Evolutionary conservation across 2,113 vertebrate genomes (phyloP).

Genomic region (Acanthisitta chloris): DNA sequence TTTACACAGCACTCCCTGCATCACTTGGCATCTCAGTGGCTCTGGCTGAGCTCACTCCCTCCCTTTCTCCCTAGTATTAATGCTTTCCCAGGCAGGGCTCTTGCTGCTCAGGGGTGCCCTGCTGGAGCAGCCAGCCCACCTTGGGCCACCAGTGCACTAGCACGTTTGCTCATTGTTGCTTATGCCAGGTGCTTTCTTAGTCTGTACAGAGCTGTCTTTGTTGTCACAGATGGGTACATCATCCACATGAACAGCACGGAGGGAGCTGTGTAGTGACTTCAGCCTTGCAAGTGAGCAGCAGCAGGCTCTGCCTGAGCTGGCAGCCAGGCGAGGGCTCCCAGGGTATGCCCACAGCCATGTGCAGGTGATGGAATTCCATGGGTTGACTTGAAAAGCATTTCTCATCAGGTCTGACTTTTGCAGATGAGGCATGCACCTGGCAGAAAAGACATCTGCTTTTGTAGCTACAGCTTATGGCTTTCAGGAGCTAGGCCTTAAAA

Average conservation of each 20-base stretch:
- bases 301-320: background rate
- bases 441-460: background rate
- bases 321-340: background rate
- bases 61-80: background rate
- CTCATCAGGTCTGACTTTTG: background rate
- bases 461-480: background rate
- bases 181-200: fast-evolving
- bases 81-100: background rate
- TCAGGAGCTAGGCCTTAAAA: background rate
- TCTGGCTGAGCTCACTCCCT: background rate
- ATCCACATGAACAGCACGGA: fast-evolving
- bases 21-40: background rate
- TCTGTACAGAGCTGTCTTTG: background rate
- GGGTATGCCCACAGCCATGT: fast-evolving
- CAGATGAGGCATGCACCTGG: background rate
- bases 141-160: background rate
- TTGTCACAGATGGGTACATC: background rate
- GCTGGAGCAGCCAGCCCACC: background rate
- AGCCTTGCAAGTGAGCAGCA: background rate
- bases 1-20: background rate
- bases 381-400: background rate
- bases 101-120: fast-evolving
- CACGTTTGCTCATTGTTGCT: background rate
- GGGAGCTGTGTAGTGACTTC: background rate
- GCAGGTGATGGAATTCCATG: background rate